These are phyloP conservation scores for Blastobasis lacticolella DNA, from an alignment of 2,888 invertebrate species.

Conservation along the genomic window DNA sequence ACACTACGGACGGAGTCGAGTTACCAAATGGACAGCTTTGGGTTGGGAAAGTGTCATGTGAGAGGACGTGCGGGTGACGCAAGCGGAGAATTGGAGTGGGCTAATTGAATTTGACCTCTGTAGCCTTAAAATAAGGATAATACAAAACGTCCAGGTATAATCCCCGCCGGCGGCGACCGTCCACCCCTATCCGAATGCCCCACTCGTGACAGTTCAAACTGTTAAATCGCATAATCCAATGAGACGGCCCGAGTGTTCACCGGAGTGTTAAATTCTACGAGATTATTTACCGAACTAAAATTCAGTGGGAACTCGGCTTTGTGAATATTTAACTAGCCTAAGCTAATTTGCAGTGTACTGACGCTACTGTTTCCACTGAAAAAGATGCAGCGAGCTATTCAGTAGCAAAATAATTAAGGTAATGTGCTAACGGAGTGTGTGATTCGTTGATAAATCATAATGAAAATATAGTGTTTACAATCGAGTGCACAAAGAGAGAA, in stretches of 20 bases:
- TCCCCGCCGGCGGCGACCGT: constrained; percentile 32
- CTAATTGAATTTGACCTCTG: constrained; percentile 19
- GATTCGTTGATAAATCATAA: constrained; percentile 7
- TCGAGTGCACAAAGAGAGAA: constrained; percentile 41
- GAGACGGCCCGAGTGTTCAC: constrained; percentile 42
- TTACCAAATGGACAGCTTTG: constrained; percentile 17
- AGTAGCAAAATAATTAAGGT: not conserved
- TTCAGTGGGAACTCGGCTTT: not conserved
- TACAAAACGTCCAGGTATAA: constrained; percentile 9
- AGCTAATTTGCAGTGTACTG: not conserved
- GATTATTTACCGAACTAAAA: constrained; percentile 1
- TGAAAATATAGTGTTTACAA: constrained; percentile 24
- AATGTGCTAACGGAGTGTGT: not conserved
- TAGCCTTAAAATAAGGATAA: constrained; percentile 21
- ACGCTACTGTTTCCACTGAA: not conserved
- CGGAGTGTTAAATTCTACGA: constrained; percentile 31
- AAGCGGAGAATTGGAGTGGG: constrained; percentile 18
- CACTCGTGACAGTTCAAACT: constrained; percentile 50
- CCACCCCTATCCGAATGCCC: constrained; percentile 45
- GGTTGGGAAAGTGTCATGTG: constrained; percentile 28
- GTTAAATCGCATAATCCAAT: constrained; percentile 65
- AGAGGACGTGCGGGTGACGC: constrained; percentile 22
- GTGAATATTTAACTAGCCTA: not conserved
- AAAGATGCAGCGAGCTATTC: not conserved
- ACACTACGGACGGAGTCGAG: constrained; percentile 13